phyloP scores from a whole-genome alignment of 2,888 invertebrate species.

The Luperina nickerlii region DNA sequence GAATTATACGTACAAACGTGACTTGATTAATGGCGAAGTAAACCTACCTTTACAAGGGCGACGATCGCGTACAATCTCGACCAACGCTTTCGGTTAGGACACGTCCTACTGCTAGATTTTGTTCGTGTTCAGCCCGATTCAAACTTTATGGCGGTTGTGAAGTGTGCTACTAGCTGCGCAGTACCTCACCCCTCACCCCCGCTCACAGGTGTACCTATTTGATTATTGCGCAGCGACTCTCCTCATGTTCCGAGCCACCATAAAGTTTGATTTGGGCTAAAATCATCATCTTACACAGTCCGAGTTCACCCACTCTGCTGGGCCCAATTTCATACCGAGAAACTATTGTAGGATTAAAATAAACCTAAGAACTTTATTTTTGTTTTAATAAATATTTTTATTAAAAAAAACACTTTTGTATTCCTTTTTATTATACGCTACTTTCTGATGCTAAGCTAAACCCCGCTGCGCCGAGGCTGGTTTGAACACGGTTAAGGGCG shows the following conservation, averaged over 20 bases:
- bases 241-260: too few relatives aligned
- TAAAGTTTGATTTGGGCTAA: background rate
- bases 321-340: background rate
- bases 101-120: background rate
- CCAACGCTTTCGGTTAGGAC: background rate
- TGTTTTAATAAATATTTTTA: background rate
- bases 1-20: background rate
- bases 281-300: background rate
- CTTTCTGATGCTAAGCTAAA: too few relatives aligned
- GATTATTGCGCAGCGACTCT: too few relatives aligned
- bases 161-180: too few relatives aligned
- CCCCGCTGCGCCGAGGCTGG: too few relatives aligned
- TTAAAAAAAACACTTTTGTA: too few relatives aligned
- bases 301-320: background rate
- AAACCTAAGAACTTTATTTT: constrained; percentile 1
- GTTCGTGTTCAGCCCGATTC: background rate
- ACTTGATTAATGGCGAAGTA: background rate
- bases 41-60: too few relatives aligned
- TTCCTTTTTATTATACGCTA: background rate
- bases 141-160: too few relatives aligned
- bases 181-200: too few relatives aligned
- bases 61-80: background rate
- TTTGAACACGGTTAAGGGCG: too few relatives aligned
- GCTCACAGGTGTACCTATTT: too few relatives aligned
- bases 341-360: constrained; percentile 20